These are phyloP conservation scores for Ceratoteleas bidentatus DNA, from an alignment of 1,140 invertebrate genomes.

Conservation along the genomic window DNA sequence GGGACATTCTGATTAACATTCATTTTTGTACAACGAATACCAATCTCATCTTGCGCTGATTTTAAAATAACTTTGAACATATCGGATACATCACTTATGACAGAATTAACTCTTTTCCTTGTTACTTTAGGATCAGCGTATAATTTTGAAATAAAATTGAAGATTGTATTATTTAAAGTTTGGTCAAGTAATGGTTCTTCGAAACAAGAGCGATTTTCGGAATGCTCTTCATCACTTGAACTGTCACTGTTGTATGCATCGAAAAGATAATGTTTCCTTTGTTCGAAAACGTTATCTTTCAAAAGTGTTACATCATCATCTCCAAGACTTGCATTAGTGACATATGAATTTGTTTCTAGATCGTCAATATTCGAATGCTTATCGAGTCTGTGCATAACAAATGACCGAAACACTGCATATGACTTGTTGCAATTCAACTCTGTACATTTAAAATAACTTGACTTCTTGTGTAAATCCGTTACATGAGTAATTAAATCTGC, in stretches of 20 bases:
- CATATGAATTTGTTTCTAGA: too few relatives aligned
- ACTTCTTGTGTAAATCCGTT: conserved; percentile 11
- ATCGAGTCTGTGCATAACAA: conserved; percentile 9
- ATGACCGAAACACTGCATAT: conserved; percentile 21
- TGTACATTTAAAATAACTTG: conserved; percentile 26
- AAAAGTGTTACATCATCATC: too few relatives aligned
- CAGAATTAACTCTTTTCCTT: conserved; percentile 20
- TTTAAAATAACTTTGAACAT: conserved; percentile 3
- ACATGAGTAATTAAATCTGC: conserved; percentile 24
- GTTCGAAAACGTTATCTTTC: too few relatives aligned
- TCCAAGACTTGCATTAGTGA: too few relatives aligned
- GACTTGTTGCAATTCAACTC: conserved; percentile 19
- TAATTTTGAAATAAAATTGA: conserved; percentile 10
- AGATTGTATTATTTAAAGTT: neutral
- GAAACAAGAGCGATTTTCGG: neutral
- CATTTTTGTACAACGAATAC: neutral
- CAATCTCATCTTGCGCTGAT: conserved; percentile 8
- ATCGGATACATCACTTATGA: conserved; percentile 14
- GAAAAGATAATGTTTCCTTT: conserved; percentile 1
- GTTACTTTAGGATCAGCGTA: conserved; percentile 10
- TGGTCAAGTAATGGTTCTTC: neutral
- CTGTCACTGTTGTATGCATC: conserved; percentile 8
- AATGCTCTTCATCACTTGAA: conserved; percentile 17
- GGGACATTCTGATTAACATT: neutral
- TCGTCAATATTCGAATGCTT: neutral